Evolutionary conservation across 2,797 vertebrate species (phyloP), one percentile per base, ranked within the genome.

Genomic region (Anas georgica): DNA sequence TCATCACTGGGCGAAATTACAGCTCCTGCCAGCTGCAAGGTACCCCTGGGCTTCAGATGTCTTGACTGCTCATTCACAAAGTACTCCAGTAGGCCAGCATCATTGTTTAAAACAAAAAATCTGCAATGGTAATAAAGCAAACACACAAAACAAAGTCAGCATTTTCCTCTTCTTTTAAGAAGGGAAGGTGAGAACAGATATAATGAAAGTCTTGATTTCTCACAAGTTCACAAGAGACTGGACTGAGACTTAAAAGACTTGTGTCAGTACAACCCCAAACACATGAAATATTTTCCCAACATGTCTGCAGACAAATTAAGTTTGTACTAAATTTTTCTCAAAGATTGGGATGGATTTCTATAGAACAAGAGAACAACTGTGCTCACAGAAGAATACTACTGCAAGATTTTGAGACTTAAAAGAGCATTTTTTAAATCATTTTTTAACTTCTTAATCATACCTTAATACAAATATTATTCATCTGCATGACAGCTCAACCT

Each of bases 1-100:
- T 99, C 99, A 37, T 99, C 99, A 11, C 99, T 99, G 77, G 99
- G 99, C 11, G 99, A 99, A 97, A 99, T 99, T 78, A 99, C 99
- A 6, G 99, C 99, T 28, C 99, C 99, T 2, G 98, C 99, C 85
- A 99, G 97, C 39, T 99, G 99, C 43, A 99, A 98, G 58, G 98
- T 99, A 22, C 99, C 99, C 17, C 99, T 98, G 55, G 99, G 98
- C 97, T 99, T 99, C 92, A 99, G 99, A 29, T 98, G 98, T 82
- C 98, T 98, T 1, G 98, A 99, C 97, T 99, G 99, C 95, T 99
- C 99, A 45, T 99, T 99, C 90, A 99, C 99, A 95, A 99, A 99
- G 95, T 99, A 99, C 97, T 99, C 99, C 97, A 99, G 94, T 37
- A 99, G 86, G 70, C 99, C 99, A 23, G 98, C 98, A 85, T 99